These are phyloP conservation scores for Erannis defoliaria DNA, from an alignment of 2,888 invertebrate genomes.

Conservation along the genomic window DNA sequence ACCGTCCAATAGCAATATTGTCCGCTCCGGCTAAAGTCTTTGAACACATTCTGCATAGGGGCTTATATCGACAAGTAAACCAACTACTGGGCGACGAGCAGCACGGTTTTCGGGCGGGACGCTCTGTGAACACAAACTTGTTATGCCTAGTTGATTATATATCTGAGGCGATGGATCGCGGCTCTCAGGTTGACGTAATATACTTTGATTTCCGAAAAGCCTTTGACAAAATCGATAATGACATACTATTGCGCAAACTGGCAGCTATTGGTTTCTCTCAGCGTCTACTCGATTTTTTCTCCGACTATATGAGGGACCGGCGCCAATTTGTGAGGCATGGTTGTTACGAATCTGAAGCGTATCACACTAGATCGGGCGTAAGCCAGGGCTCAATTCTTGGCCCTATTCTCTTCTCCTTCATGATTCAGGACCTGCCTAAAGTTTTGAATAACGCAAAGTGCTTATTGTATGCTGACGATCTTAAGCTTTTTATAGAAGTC, in stretches of 20 bases:
- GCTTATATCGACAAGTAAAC: neutral
- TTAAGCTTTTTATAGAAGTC: neutral
- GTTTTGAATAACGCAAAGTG: neutral
- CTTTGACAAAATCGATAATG: neutral
- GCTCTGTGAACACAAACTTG: neutral
- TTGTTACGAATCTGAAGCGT: neutral
- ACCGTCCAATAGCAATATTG: neutral
- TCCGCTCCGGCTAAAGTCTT: neutral
- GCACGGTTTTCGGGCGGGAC: neutral
- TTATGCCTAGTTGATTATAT: neutral
- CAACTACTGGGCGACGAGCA: neutral
- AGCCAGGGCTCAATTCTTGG: slow-evolving; percentile 12
- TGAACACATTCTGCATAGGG: neutral
- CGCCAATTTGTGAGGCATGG: slow-evolving; percentile 1
- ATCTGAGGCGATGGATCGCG: neutral
- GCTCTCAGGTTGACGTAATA: neutral
- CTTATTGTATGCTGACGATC: slow-evolving; percentile 18
- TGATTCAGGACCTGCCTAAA: slow-evolving; percentile 15
- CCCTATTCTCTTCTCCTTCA: slow-evolving; percentile 3
- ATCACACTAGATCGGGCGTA: neutral
- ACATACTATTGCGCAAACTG: neutral
- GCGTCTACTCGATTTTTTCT: neutral
- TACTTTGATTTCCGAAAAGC: neutral
- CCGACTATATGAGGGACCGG: neutral
- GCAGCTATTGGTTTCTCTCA: neutral